Base-by-base conservation (phyloP, 2,888 invertebrate genomes). In the Euclidia mi region DNA sequence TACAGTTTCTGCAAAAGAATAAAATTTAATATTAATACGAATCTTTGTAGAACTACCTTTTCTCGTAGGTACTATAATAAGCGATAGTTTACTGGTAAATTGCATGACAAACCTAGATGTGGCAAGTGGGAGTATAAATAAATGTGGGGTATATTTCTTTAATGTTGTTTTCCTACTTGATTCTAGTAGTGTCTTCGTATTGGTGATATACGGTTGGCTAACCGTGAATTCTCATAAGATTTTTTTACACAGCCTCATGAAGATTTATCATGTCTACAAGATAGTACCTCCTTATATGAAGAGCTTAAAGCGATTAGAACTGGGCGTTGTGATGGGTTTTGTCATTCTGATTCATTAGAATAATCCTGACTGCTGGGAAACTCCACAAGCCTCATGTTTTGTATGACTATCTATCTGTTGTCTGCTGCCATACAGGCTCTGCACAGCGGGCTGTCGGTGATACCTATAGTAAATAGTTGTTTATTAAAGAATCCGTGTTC, bases 181-280 rank as follows among this genome's bases (percentile, higher is more conserved):
- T 17, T 37, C 28, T 2, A 37, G 14, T 10, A 46, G 46, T 37
- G 46, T 28, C 25, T 28, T 37, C 2, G 6, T 28, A 10, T 37
- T 28, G 15, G 15, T 37, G 7, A 14, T 46, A 12, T 25, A 37
- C n/a, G 14, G 46, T 11, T 2, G 35, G 2, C 12, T 35, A 1
- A 37, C n/a, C 12, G 37, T 37, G 6, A 37, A 46, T 3, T 11
- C 11, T n/a, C 37, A 46, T 37, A 11, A 28, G 25, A 28, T 3
- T 6, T 28, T 46, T 9, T 7, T 46, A 37, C 25, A 2, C 2
- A 37, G 37, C 28, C 28, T 37, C 3, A 17, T 46, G 28, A 28
- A 28, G 7, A 10, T 46, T 4, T 28, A 46, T 25, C 4, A 28
- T 28, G 11, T 25, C 2, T 46, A 11, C 12, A 15, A 34, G 14